A percentile compares a stretch with the other conserved stretches of the same genome.
These are phyloP conservation scores for Marmota flaviventris DNA, from an alignment of 2,113 vertebrate species.

Conservation along the genomic window DNA sequence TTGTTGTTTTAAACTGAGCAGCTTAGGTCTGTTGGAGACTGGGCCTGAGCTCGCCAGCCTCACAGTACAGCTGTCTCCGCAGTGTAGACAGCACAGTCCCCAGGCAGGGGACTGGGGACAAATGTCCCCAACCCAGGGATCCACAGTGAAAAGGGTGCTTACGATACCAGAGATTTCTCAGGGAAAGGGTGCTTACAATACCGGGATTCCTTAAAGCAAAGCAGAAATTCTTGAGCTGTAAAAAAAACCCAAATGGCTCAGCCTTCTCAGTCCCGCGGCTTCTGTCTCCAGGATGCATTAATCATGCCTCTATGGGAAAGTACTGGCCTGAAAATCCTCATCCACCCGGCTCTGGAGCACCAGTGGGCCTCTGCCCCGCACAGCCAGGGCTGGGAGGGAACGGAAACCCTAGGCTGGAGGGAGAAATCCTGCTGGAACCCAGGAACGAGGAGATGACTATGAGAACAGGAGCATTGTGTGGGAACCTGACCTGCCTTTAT, in stretches of 20 bases:
- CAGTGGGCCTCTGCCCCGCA: background rate
- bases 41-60: background rate
- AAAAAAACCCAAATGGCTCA: background rate
- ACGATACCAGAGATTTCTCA: background rate
- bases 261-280: background rate
- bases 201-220: background rate
- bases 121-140: background rate
- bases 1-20: background rate
- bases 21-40: background rate
- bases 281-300: background rate
- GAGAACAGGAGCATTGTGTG: background rate
- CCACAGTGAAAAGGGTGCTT: background rate
- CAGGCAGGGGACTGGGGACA: background rate
- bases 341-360: constrained; percentile 11
- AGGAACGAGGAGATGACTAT: constrained; percentile 36
- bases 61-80: background rate
- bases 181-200: background rate
- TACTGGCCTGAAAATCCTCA: constrained; percentile 66
- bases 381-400: background rate
- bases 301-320: constrained; percentile 27
- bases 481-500: constrained; percentile 39
- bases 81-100: background rate
- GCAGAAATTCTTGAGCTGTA: background rate
- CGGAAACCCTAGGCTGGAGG: background rate
- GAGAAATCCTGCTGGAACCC: constrained; percentile 50